phyloP scores from a whole-genome alignment of 2,113 vertebrate species.

The Nanorana parkeri region DNA sequence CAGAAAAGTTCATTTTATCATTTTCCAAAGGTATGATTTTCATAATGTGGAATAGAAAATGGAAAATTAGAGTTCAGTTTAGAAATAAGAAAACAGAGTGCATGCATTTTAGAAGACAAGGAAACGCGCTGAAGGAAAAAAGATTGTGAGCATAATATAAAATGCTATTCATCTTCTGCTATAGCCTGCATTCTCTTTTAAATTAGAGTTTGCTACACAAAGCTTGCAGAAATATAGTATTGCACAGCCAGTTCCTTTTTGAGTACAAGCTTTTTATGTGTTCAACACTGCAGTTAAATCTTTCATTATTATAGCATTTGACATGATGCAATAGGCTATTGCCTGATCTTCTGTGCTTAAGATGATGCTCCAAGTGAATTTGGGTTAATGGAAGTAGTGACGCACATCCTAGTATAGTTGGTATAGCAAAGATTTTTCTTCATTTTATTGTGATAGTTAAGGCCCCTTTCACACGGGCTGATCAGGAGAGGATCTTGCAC shows the following conservation, averaged over 20 bases:
- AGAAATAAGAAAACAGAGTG: constrained; percentile 44
- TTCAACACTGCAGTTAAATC: constrained; percentile 23
- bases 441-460: background rate
- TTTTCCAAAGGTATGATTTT: constrained; percentile 51
- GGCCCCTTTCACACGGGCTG: too few relatives aligned
- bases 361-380: constrained; percentile 28
- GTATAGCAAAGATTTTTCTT: background rate
- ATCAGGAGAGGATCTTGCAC: too few relatives aligned
- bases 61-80: constrained; percentile 49
- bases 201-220: constrained; percentile 36
- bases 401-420: background rate
- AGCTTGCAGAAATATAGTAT: constrained; percentile 34
- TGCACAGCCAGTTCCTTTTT: constrained; percentile 24
- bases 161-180: constrained; percentile 22
- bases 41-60: constrained; percentile 51
- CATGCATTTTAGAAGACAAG: constrained; percentile 23
- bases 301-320: constrained; percentile 40
- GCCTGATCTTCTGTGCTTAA: background rate
- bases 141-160: constrained; percentile 35
- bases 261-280: constrained; percentile 9
- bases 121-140: constrained; percentile 21
- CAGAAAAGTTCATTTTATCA: constrained; percentile 56
- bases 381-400: constrained; percentile 14
- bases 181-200: constrained; percentile 41
- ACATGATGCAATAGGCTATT: constrained; percentile 31